Evolutionary conservation across 2,888 invertebrate species (phyloP), one percentile per base, ranked within the genome.

Genomic region (Plebejus melissa): DNA sequence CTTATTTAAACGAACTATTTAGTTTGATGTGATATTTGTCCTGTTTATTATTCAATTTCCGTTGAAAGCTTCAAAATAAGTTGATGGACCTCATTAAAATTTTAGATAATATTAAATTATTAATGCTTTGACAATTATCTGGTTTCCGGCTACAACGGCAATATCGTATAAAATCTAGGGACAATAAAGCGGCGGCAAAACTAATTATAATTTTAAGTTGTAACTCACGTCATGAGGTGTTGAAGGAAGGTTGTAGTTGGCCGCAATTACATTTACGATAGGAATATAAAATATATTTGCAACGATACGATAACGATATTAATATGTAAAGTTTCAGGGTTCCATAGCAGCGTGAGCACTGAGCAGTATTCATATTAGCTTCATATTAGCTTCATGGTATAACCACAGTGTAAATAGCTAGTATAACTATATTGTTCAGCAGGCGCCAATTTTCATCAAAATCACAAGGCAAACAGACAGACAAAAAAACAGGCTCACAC

Each of bases 201-300:
- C 22, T 65, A 65, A 5, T 65, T 65, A 28, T 11, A 28, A 65
- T 65, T 58, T 58, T 22, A 58, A 65, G 65, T 65, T 65, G 13
- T 32, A 36, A 65, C 65, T 65, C 65, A 65, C 32, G 22, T 22
- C 22, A 65, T 32, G 32, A 65, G 65, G 65, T 65, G 65, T 65
- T 65, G 65, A 65, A 65, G 65, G 65, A 32, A 13, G 65, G 32
- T 65, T 65, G 65, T 65, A 65, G 65, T 36, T 36, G 32, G 36
- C 28, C 32, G 65, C 65, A 65, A 65, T 65, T 32, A 65, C 65
- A 65, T 65, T 65, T 13, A 65, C 32, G 32, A 65, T 65, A 54
- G 54, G 0, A 16, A 65, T 65, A 65, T 36, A 65, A 65, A 65
- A 65, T 65, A 65, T 36, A 13, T 65, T 65, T 65, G 32, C 65